A percentile compares a stretch with the other conserved stretches of the same genome.
Evolutionary conservation across 2,888 invertebrate genomes (phyloP).

Genomic region (Chironomus tentans): DNA sequence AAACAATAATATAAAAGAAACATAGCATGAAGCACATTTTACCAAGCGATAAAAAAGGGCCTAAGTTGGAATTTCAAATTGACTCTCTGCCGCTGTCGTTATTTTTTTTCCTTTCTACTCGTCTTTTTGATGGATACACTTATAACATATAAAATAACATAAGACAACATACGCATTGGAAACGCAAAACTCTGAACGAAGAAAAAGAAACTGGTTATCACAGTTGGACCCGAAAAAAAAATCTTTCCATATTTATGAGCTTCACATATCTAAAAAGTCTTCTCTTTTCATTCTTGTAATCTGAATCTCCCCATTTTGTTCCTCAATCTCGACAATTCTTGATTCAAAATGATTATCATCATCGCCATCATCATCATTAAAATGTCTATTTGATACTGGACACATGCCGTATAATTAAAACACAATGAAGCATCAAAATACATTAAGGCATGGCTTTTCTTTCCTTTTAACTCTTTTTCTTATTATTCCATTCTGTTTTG

Average conservation of each 20-base stretch:
- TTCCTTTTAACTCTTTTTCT: too few relatives aligned
- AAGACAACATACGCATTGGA: conserved; percentile 5
- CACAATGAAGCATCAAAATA: not conserved
- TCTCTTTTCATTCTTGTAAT: not conserved
- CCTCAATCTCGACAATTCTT: not conserved
- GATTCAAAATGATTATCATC: not conserved
- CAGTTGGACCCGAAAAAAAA: conserved; percentile 10
- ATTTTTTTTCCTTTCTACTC: not conserved
- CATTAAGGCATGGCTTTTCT: not conserved
- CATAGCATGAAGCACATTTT: conserved; percentile 20
- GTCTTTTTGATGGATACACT: not conserved
- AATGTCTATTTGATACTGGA: not conserved
- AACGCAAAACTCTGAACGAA: not conserved
- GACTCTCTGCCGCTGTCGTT: conserved; percentile 4
- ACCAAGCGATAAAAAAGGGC: conserved; percentile 13
- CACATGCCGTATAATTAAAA: conserved; percentile 2
- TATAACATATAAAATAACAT: not conserved
- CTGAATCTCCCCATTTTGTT: not conserved
- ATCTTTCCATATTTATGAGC: conserved; percentile 16
- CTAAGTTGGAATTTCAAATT: conserved; percentile 18
- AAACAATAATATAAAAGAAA: conserved; percentile 3
- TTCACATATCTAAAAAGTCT: not conserved
- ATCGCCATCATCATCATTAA: not conserved
- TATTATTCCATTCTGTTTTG: too few relatives aligned
- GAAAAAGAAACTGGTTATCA: conserved; percentile 20